Percentiles rank a stretch among this genome's conserved stretches.
Conservation (phyloP, 2,888 invertebrate genomes). For the Halocaridina rubra region DNA sequence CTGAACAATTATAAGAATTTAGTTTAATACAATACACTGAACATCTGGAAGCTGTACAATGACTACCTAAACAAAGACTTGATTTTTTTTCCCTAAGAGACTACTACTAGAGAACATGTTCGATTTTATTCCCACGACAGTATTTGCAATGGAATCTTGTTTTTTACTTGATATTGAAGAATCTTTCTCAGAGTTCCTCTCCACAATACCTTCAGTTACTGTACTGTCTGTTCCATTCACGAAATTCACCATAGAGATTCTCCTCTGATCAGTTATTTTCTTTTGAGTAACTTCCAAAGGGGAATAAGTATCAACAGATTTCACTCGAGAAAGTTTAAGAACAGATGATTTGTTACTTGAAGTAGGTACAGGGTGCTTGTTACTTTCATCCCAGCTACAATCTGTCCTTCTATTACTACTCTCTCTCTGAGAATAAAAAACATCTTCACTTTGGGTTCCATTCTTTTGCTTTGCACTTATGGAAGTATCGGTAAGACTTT, state of each 20-base stretch:
- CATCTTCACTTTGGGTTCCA: not conserved
- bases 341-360: not conserved
- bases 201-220: not conserved
- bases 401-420: not conserved
- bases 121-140: not conserved
- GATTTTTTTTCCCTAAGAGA: constrained; percentile 26
- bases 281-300: not conserved
- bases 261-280: not conserved
- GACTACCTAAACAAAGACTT: constrained; percentile 34
- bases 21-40: too few species aligned
- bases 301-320: constrained; percentile 6
- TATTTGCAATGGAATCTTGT: not conserved
- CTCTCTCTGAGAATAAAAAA: not conserved
- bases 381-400: not conserved
- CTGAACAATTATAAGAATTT: too few species aligned
- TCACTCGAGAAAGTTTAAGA: constrained; percentile 1
- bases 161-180: not conserved
- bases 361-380: not conserved
- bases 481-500: not conserved
- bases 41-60: too few species aligned
- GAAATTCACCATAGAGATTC: constrained; percentile 14
- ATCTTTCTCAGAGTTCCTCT: not conserved
- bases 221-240: constrained; percentile 10
- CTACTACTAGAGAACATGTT: constrained; percentile 17
- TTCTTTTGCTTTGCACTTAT: not conserved